Conservation (phyloP, 2,113 vertebrate species). For the Elephantulus edwardii region DNA sequence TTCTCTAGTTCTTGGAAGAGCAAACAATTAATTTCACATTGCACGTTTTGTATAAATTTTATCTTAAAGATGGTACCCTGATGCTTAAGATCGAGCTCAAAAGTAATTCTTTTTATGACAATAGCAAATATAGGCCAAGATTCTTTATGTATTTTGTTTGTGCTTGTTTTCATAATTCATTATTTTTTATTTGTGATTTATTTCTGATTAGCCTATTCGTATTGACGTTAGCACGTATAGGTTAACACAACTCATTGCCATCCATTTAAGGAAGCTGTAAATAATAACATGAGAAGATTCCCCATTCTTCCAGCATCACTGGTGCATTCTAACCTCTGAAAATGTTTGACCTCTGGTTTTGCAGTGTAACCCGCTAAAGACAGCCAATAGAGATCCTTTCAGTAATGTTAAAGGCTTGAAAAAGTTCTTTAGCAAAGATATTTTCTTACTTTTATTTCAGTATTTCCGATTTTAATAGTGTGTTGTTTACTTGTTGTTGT, state of each 20-base stretch:
- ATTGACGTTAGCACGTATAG: not conserved
- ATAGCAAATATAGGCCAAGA: not conserved
- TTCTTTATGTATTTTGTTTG: not conserved
- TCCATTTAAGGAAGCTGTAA: too few relatives aligned
- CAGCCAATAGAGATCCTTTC: not conserved
- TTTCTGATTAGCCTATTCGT: not conserved
- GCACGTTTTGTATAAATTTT: not conserved
- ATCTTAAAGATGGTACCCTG: too few relatives aligned
- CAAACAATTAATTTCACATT: not conserved
- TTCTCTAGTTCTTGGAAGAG: conserved; percentile 14
- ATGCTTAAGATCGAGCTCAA: not conserved
- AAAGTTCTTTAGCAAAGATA: not conserved
- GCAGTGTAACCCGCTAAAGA: not conserved
- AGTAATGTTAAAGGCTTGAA: not conserved
- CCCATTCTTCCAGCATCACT: too few relatives aligned
- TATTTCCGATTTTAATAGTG: not conserved
- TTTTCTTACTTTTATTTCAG: not conserved
- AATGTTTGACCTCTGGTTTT: too few relatives aligned
- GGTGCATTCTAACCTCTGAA: too few relatives aligned
- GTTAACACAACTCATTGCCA: too few relatives aligned
- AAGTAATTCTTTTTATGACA: not conserved
- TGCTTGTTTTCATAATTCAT: not conserved
- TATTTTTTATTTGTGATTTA: not conserved
- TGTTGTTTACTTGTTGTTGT: not conserved
- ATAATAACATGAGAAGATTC: too few relatives aligned